Evolutionary conservation across 2,888 invertebrate species (phyloP), one percentile per base, ranked within the genome.

Genomic region (Nycteola revayana): DNA sequence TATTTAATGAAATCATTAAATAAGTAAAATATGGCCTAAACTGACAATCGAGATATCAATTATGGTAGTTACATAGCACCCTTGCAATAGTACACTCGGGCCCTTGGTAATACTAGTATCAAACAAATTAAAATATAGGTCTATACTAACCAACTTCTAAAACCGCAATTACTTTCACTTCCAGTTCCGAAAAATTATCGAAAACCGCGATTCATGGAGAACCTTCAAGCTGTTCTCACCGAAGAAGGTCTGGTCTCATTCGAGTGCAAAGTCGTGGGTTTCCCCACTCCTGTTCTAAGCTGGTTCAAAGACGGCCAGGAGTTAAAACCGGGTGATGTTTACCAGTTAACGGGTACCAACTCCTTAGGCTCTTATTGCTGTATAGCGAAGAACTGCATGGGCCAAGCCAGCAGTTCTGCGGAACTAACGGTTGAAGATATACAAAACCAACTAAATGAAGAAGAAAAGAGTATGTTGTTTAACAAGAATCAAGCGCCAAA

Each of bases 241-340:
- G 96, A 97, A 69, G 97, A 97, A 82, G 97, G 97, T 0, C 82
- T 97, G 18, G 97, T 97, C 1, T 96, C 96, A 0, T 97, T 97
- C 67, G 97, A 97, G 69, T 97, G 97, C 71, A 97, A 97, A 77
- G 96, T 97, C 0, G 96, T 96, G 1, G 97, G 96, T 0, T 96
- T 96, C 55, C 97, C 97, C 0, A 96, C 96, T 0, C 97, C 97
- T 0, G 85, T 94, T 29, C 86, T 97, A 0, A 92, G 94, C 64
- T 97, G 97, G 97, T 97, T 95, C 76, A 97, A 96, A 80, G 97
- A 97, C 71, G 96, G 96, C 0, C 95, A 96, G 68, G 96, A 97
- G 70, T 81, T 98, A 24, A 95, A 95, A 68, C 96, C 97, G 0
- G 97, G 97, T 5, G 97, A 97, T 74, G 96, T 97, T 3, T 97